Percentiles rank a stretch among this genome's conserved stretches.
phyloP scores from a whole-genome alignment of 2,113 vertebrate species.

The Zosterops japonicus region DNA sequence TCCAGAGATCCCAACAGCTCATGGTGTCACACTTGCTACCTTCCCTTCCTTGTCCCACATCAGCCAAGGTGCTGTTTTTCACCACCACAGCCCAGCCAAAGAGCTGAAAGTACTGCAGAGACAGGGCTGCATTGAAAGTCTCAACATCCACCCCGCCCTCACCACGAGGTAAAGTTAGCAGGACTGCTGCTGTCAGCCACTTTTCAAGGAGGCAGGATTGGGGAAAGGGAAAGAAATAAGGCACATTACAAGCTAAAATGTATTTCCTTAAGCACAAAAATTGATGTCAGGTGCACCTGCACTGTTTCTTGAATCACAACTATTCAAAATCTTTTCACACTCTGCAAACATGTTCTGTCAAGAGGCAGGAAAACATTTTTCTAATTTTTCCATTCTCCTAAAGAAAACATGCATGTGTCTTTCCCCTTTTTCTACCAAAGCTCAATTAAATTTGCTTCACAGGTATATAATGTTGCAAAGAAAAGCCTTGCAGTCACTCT shows the following conservation, averaged over 20 bases:
- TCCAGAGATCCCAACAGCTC: background rate
- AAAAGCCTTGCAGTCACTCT: background rate
- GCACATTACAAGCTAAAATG: background rate
- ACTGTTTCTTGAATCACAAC: background rate
- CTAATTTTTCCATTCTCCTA: background rate
- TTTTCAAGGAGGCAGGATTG: background rate
- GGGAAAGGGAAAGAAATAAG: background rate
- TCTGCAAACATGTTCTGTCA: background rate
- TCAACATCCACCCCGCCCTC: accelerated
- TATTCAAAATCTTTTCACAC: background rate
- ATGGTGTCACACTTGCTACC: accelerated
- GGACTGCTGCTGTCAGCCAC: background rate
- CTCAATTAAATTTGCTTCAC: background rate
- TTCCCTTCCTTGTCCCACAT: background rate
- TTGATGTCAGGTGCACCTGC: background rate
- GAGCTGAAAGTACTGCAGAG: background rate
- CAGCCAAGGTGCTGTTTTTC: background rate
- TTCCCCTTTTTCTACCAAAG: background rate
- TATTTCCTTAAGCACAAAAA: background rate
- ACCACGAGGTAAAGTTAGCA: background rate
- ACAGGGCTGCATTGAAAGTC: background rate
- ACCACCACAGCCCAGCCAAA: background rate
- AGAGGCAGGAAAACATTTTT: background rate
- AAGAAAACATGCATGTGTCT: background rate
- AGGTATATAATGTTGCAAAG: background rate